These are phyloP conservation scores for Caenorhabditis afra DNA, from an alignment of 2,888 invertebrate species.

Conservation along the genomic window DNA sequence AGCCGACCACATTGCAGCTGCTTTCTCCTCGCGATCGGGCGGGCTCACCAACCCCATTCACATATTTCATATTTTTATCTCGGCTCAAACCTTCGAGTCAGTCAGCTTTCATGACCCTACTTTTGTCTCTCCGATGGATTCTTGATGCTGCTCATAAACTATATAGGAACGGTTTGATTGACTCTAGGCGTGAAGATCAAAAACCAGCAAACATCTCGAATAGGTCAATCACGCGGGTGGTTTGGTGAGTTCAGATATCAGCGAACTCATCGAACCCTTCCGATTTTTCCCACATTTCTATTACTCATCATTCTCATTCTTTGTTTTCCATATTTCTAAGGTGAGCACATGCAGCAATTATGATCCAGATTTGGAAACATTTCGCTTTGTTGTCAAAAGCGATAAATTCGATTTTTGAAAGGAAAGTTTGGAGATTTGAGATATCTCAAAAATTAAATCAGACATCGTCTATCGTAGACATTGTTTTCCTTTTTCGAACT, in stretches of 20 bases:
- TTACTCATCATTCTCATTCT: too few species aligned
- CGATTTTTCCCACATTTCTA: neutral
- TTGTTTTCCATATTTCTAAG: too few species aligned
- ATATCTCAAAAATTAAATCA: too few species aligned
- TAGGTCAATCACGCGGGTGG: slow-evolving; percentile 45
- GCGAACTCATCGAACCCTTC: slow-evolving; percentile 34
- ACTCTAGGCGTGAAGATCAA: slow-evolving; percentile 29
- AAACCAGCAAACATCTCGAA: slow-evolving; percentile 43
- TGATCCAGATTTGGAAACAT: too few species aligned
- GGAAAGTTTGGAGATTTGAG: too few species aligned
- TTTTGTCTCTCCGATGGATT: neutral
- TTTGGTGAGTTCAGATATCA: slow-evolving; percentile 27
- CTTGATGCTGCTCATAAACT: neutral
- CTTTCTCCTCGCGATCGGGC: slow-evolving; percentile 11
- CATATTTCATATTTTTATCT: slow-evolving; percentile 39
- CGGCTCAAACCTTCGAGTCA: neutral
- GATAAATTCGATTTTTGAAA: neutral
- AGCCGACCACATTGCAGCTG: slow-evolving; percentile 54
- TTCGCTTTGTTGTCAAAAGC: neutral
- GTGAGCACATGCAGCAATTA: too few species aligned
- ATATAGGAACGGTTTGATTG: slow-evolving; percentile 6
- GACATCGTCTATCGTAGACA: too few species aligned
- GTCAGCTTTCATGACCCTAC: slow-evolving; percentile 20
- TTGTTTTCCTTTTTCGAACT: too few species aligned
- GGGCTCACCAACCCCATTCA: slow-evolving; percentile 35